Conservation (phyloP, 1,140 invertebrate species). For the Drosophila hydei region DNA sequence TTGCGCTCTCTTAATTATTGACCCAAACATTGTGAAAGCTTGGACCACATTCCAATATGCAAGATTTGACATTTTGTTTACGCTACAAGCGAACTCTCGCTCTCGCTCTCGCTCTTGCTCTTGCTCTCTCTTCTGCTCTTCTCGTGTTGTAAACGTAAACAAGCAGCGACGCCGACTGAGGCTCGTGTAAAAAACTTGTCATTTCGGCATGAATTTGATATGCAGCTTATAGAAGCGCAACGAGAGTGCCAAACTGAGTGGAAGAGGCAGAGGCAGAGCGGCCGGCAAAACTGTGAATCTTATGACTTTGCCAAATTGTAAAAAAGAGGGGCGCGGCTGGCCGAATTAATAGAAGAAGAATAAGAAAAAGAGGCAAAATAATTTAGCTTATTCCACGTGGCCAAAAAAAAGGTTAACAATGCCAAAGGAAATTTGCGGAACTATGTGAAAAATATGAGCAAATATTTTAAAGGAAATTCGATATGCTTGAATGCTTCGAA, state of each 20-base stretch:
- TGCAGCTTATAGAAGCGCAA: constrained; percentile 57
- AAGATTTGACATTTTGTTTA: constrained; percentile 45
- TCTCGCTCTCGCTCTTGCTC: not conserved
- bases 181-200: constrained; percentile 33
- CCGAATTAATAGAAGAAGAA: too few relatives aligned
- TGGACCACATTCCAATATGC: constrained; percentile 37
- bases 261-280: not conserved
- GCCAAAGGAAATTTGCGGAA: too few relatives aligned
- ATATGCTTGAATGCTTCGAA: too few relatives aligned
- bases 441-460: too few relatives aligned
- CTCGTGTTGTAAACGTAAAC: constrained; percentile 44
- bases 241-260: not conserved
- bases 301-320: not conserved
- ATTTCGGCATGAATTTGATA: constrained; percentile 69
- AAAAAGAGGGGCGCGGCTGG: constrained; percentile 34
- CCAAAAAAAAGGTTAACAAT: too few relatives aligned
- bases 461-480: too few relatives aligned
- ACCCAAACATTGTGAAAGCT: constrained; percentile 15
- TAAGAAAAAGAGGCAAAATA: too few relatives aligned
- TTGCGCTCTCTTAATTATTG: constrained; percentile 2
- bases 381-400: too few relatives aligned
- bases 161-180: constrained; percentile 34
- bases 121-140: constrained; percentile 15
- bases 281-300: not conserved
- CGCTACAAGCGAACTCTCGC: not conserved